Conservation (phyloP, 2,797 vertebrate genomes). For the Dallia pectoralis region DNA sequence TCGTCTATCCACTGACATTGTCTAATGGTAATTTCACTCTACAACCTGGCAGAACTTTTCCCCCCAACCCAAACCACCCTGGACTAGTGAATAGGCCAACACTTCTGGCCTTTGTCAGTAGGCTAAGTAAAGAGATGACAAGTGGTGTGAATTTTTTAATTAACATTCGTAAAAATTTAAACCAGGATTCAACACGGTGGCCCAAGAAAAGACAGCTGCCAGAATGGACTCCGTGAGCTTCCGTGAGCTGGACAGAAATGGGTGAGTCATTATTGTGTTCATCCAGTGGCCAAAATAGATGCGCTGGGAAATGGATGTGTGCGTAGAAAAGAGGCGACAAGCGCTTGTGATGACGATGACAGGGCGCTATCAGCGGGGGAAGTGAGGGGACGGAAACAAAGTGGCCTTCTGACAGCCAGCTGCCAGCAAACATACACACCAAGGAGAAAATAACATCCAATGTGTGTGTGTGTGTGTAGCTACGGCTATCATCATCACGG, state of each 20-base stretch:
- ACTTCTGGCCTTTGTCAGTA: no score
- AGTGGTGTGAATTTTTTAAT: no score
- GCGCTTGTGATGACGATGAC: slow-evolving; percentile 41
- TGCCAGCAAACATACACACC: not conserved
- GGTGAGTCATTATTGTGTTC: slow-evolving; percentile 38
- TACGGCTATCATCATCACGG: slow-evolving; percentile 67
- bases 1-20: no score
- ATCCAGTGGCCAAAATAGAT: slow-evolving; percentile 1
- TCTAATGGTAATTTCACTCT: no score
- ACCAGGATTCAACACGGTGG: no score
- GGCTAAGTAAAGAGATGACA: no score
- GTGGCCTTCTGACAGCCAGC: slow-evolving; percentile 17
- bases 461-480: slow-evolving; percentile 26
- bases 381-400: slow-evolving; percentile 48
- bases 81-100: no score
- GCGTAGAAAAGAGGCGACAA: slow-evolving; percentile 43
- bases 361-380: slow-evolving; percentile 42
- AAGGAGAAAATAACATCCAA: slow-evolving; percentile 9
- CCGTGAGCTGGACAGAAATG: slow-evolving; percentile 5
- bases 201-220: not conserved
- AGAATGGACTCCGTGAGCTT: not conserved
- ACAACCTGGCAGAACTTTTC: no score
- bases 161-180: no score
- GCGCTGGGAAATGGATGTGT: slow-evolving; percentile 38
- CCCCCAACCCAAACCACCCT: no score